A percentile compares a stretch with the other conserved stretches of the same genome.
Evolutionary conservation across 2,888 invertebrate species (phyloP).

Genomic region (Hesperia comma): DNA sequence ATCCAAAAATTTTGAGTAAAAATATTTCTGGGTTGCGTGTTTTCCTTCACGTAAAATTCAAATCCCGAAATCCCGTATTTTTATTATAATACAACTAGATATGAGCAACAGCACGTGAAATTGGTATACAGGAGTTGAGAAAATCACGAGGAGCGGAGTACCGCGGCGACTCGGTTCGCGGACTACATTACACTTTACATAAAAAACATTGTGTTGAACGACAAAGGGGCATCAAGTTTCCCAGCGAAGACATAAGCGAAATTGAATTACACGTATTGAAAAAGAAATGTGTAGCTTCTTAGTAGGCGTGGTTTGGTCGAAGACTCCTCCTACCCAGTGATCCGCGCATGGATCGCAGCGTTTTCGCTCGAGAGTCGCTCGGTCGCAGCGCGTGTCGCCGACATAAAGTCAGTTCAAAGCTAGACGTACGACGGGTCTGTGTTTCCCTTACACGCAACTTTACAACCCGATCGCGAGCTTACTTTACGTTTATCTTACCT

Average conservation of each 20-base stretch:
- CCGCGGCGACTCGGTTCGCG: constrained; percentile 77
- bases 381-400: constrained; percentile 54
- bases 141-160: constrained; percentile 67
- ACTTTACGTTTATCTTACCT: constrained; percentile 53
- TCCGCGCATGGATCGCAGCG: constrained; percentile 75
- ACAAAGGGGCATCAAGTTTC: constrained; percentile 84
- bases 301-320: constrained; percentile 79
- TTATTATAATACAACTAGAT: constrained; percentile 54
- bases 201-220: constrained; percentile 84
- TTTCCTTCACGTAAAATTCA: constrained; percentile 1
- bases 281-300: constrained; percentile 84
- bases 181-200: constrained; percentile 84
- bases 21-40: constrained; percentile 4
- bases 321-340: constrained; percentile 78
- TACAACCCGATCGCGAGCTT: constrained; percentile 54
- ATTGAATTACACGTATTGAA: constrained; percentile 85
- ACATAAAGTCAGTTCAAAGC: constrained; percentile 62
- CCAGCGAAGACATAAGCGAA: constrained; percentile 84
- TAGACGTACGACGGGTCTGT: constrained; percentile 60
- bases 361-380: constrained; percentile 64
- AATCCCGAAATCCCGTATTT: constrained; percentile 37
- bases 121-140: constrained; percentile 69
- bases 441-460: constrained; percentile 63
- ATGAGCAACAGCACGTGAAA: constrained; percentile 78
- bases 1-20: neutral